phyloP scores from a whole-genome alignment of 2,113 vertebrate species.

The Plestiodon gilberti region DNA sequence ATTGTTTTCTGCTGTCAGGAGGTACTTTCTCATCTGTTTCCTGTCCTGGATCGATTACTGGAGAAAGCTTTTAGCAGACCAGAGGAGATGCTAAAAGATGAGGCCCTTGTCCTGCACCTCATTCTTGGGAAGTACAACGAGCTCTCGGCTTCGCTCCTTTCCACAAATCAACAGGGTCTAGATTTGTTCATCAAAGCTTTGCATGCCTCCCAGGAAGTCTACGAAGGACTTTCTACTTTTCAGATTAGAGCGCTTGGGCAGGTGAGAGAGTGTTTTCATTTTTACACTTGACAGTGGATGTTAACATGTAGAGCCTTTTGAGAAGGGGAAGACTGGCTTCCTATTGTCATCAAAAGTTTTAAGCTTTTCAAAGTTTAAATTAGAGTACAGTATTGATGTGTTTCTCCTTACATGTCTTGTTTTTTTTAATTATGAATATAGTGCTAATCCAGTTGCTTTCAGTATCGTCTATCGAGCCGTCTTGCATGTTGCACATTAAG shows the following conservation, averaged over 20 bases:
- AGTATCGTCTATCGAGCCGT: no score
- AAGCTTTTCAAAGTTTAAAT: not conserved
- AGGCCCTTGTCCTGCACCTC: conserved; percentile 82
- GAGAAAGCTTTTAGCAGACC: conserved; percentile 77
- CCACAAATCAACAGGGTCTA: conserved; percentile 78
- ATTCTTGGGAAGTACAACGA: conserved; percentile 87
- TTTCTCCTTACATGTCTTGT: not conserved
- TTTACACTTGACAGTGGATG: not conserved
- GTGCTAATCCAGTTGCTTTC: not conserved
- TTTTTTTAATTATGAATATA: not conserved
- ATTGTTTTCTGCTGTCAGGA: conserved; percentile 70
- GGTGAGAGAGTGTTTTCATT: conserved; percentile 71
- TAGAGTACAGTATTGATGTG: not conserved
- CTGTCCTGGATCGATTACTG: conserved; percentile 81
- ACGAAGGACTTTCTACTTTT: conserved; percentile 74
- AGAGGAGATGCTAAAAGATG: conserved; percentile 77
- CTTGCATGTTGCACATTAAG: no score
- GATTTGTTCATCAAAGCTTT: conserved; percentile 86
- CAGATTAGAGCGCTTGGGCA: conserved; percentile 90
- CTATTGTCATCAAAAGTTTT: not conserved
- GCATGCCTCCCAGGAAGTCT: conserved; percentile 72
- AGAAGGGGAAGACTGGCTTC: not conserved
- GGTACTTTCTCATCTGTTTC: conserved; percentile 82
- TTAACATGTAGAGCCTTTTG: not conserved
- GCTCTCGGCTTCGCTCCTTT: conserved; percentile 83